Conservation (phyloP, 2,888 invertebrate genomes). For the Melipona beecheii region DNA sequence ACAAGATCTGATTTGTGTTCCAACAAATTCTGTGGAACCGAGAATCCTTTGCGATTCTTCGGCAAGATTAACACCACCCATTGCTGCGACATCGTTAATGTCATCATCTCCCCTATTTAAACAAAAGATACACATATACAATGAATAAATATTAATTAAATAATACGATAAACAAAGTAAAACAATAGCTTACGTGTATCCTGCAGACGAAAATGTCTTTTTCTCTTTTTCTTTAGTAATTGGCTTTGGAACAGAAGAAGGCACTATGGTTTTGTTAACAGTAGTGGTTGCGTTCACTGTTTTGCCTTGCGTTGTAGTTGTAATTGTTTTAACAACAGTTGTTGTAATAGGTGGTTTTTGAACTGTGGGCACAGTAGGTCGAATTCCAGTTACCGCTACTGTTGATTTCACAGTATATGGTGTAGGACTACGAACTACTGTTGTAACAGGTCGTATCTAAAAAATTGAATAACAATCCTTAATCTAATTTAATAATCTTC, state of each 20-base stretch:
- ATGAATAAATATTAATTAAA: not conserved
- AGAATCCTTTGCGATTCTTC: constrained; percentile 98
- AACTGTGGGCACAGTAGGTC: constrained; percentile 74
- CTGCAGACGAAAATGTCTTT: constrained; percentile 87
- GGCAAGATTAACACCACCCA: constrained; percentile 99
- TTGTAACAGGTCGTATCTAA: constrained; percentile 81
- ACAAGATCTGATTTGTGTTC: constrained; percentile 94
- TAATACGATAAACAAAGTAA: not conserved
- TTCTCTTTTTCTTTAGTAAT: constrained; percentile 92
- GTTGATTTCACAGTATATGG: constrained; percentile 80
- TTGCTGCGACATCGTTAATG: constrained; percentile 99
- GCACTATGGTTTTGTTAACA: constrained; percentile 86
- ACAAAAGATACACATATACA: not conserved
- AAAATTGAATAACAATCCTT: constrained; percentile 4
- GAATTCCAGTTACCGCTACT: constrained; percentile 75
- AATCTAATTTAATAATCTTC: not conserved
- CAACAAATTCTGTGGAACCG: constrained; percentile 94
- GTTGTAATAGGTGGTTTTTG: constrained; percentile 78
- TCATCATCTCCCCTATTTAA: constrained; percentile 93
- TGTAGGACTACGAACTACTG: constrained; percentile 79
- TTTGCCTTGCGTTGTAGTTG: constrained; percentile 78
- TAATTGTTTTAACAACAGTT: constrained; percentile 80
- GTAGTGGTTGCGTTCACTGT: constrained; percentile 80
- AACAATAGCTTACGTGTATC: constrained; percentile 83
- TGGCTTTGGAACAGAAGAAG: constrained; percentile 86